A percentile compares a stretch with the other conserved stretches of the same genome.
Conservation (phyloP, 2,113 vertebrate species). For the Leptosomus discolor region DNA sequence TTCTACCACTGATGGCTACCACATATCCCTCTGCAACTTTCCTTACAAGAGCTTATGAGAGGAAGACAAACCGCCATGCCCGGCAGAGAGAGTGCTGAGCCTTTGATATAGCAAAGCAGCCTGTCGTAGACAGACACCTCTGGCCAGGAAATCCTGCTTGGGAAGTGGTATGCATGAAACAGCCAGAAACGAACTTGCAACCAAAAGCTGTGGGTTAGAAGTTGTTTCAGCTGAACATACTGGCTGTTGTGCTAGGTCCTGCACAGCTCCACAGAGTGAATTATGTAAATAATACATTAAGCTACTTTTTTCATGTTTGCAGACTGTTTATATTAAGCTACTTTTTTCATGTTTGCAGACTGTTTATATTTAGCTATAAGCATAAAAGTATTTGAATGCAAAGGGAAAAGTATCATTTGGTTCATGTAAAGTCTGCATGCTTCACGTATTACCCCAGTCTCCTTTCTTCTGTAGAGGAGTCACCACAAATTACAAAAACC, state of each 20-base stretch:
- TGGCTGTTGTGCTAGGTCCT: not conserved
- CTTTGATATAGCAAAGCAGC: not conserved
- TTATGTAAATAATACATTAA: not conserved
- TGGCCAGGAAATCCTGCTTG: not conserved
- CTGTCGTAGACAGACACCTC: too few species aligned
- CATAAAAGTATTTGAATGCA: not conserved
- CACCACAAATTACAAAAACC: not conserved
- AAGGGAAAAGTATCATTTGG: not conserved
- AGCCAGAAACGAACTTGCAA: not conserved
- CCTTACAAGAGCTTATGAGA: not conserved
- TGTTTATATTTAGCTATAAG: not conserved
- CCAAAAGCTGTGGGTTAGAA: not conserved
- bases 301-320: too few species aligned
- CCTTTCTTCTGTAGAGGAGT: not conserved
- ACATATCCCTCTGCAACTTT: not conserved
- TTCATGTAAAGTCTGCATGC: not conserved
- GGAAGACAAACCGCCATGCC: not conserved
- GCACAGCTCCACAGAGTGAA: not conserved
- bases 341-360: not conserved
- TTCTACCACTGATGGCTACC: not conserved
- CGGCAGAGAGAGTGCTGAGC: not conserved
- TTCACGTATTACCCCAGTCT: not conserved
- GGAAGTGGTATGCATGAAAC: not conserved
- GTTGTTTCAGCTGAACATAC: not conserved
- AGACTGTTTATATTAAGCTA: too few species aligned